Conservation (phyloP, 2,888 invertebrate genomes). For the Eristalis arbustorum region DNA sequence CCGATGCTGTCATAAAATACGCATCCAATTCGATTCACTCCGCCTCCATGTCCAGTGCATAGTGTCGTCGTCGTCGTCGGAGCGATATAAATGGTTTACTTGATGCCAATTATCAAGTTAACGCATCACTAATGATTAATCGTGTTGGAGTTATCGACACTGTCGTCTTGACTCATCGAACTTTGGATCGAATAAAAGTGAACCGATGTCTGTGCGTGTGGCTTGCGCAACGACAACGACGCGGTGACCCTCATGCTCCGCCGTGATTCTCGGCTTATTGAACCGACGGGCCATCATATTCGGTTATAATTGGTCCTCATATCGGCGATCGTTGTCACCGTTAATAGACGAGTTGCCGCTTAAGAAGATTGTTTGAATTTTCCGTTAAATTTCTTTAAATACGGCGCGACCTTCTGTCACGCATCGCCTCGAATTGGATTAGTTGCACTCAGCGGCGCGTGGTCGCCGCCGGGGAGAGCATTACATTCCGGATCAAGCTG, state of each 20-base stretch:
- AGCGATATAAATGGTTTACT: conserved; percentile 47
- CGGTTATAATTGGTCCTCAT: conserved; percentile 15
- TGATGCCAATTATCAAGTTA: conserved; percentile 58
- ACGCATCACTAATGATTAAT: conserved; percentile 60
- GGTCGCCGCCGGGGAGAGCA: neutral
- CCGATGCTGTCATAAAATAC: conserved; percentile 41
- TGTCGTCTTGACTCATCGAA: conserved; percentile 46
- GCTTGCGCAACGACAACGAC: conserved; percentile 21
- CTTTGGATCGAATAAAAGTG: conserved; percentile 12
- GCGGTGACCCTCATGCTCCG: conserved; percentile 40
- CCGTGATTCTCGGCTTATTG: conserved; percentile 23
- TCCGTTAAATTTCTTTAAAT: neutral
- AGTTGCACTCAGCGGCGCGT: neutral
- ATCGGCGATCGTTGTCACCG: conserved; percentile 4
- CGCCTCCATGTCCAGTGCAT: neutral
- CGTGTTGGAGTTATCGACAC: conserved; percentile 50
- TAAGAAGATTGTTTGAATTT: neutral
- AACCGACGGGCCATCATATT: conserved; percentile 44
- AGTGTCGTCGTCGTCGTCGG: neutral
- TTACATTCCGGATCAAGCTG: neutral
- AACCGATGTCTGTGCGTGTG: conserved; percentile 5
- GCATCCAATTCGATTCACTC: conserved; percentile 47
- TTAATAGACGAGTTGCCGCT: conserved; percentile 7
- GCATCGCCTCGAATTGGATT: conserved; percentile 1
- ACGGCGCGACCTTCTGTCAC: neutral